Percentiles rank a stretch among this genome's conserved stretches.
Conservation (phyloP, 2,888 invertebrate species). For the Blastobasis lacticolella region DNA sequence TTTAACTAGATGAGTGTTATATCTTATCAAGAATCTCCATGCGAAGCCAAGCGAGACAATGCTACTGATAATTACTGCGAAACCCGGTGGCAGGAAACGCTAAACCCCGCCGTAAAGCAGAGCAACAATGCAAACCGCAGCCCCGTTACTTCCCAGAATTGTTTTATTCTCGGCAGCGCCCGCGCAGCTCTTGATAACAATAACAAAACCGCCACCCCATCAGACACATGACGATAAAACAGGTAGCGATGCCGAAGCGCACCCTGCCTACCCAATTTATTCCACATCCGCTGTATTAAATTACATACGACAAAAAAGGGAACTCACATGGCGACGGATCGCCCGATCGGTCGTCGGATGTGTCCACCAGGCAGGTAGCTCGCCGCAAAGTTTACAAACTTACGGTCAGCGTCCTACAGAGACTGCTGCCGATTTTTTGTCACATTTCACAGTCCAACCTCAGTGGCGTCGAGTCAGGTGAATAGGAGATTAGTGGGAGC, state of each 20-base stretch:
- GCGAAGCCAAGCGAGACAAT: constrained; percentile 25
- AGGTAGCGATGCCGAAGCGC: constrained; percentile 63
- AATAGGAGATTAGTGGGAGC: constrained; percentile 62
- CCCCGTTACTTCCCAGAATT: constrained; percentile 56
- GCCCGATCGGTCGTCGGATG: constrained; percentile 53
- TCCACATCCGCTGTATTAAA: constrained; percentile 70
- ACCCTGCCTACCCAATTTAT: constrained; percentile 71
- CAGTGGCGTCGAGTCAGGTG: constrained; percentile 59
- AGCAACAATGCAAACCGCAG: constrained; percentile 54
- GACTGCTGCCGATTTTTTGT: constrained; percentile 69
- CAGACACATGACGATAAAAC: constrained; percentile 57
- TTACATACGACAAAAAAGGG: constrained; percentile 54
- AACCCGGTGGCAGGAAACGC: constrained; percentile 60
- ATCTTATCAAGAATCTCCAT: constrained; percentile 16
- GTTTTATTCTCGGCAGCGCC: constrained; percentile 33
- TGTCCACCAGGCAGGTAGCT: constrained; percentile 61
- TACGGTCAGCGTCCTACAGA: constrained; percentile 45
- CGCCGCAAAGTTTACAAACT: constrained; percentile 67
- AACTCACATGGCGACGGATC: constrained; percentile 63
- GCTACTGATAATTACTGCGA: constrained; percentile 45
- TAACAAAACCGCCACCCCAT: constrained; percentile 32
- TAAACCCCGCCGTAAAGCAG: constrained; percentile 42
- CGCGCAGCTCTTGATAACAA: constrained; percentile 44
- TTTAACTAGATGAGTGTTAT: background rate
- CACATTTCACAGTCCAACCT: constrained; percentile 68